Evolutionary conservation across 2,113 vertebrate species (phyloP), one percentile per base, ranked within the genome.

Genomic region (Boulengeromyrus knoepffleri): DNA sequence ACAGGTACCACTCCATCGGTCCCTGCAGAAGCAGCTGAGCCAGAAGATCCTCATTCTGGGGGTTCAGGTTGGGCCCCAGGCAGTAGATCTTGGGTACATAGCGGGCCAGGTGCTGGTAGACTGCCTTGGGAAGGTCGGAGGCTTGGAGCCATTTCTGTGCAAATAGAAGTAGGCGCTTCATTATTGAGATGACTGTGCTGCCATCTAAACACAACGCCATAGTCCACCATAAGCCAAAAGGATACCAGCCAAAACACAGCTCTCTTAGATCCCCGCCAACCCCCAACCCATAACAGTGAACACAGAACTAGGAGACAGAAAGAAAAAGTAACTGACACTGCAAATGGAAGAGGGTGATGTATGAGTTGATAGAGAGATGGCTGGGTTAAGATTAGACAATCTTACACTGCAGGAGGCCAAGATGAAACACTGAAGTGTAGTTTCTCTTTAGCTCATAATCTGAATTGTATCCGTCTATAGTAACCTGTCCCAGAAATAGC

Each of bases 81-180:
- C 99, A 99, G 94, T 98, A 97, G 92, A 99, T 97, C 95, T 96
- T 97, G 92, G 99, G 98, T 90, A 99, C 97, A 85, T 97, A 98
- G 83, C 94, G 90, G 8, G 98, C 96, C 92, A 99, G 95, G 93
- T 99, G 98, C 91, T 93, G 94, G 93, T 98, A 98, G 0, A 99
- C 95, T 92, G 98, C 97, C 92, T 95, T 97, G 91, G 96, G 95
- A 91, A 99, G 96, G 94, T 99, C 97, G n/a, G 94, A 93, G 49
- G 96, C 96, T 91, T 96, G 96, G 56, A 98, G 95, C 98, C 98
- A 99, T 95, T 96, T 96, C 98, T 99, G 95, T 88, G 90, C 92
- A 91, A 86, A 90, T 88, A 93, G 77, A 92, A 36, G 90, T 92
- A 6, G 2, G 12, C 2, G 3, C 21, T 85, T 52, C 17, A 50